phyloP scores from a whole-genome alignment of 2,888 invertebrate genomes.

The Stenolophus ochropezus region DNA sequence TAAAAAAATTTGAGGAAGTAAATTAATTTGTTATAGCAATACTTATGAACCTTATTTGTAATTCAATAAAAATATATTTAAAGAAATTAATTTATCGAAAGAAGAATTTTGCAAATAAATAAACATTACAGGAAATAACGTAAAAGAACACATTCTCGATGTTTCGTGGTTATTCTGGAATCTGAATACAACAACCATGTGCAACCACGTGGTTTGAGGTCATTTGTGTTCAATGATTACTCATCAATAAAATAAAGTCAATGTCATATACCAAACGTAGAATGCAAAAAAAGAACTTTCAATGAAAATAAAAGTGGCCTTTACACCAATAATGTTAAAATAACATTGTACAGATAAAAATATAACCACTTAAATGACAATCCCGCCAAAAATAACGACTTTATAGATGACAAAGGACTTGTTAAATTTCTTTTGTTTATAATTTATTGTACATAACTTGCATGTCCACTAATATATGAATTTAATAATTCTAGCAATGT shows the following conservation, averaged over 20 bases:
- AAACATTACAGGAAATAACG: slow-evolving; percentile 6
- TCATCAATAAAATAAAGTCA: slow-evolving; percentile 51
- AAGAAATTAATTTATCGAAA: too few species aligned
- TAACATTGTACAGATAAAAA: background rate
- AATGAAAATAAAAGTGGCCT: background rate
- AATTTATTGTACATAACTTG: background rate
- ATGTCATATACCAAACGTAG: slow-evolving; percentile 39
- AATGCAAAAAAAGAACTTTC: background rate
- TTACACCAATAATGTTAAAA: background rate
- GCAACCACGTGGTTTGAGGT: slow-evolving; percentile 51
- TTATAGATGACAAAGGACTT: background rate
- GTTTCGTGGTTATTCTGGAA: background rate
- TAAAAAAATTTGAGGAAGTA: too few species aligned
- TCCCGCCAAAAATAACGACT: slow-evolving; percentile 27
- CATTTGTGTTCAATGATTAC: slow-evolving; percentile 47
- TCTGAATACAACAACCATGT: background rate
- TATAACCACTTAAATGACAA: background rate
- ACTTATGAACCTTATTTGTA: too few species aligned
- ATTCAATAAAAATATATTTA: too few species aligned
- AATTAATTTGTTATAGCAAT: too few species aligned
- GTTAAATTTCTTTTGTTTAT: background rate
- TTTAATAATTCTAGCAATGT: background rate
- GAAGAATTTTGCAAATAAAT: background rate
- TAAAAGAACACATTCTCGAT: slow-evolving; percentile 31
- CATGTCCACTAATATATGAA: background rate